Evolutionary conservation across 2,888 invertebrate genomes (phyloP), one percentile per base, ranked within the genome.

Genomic region (Vanessa cardui): DNA sequence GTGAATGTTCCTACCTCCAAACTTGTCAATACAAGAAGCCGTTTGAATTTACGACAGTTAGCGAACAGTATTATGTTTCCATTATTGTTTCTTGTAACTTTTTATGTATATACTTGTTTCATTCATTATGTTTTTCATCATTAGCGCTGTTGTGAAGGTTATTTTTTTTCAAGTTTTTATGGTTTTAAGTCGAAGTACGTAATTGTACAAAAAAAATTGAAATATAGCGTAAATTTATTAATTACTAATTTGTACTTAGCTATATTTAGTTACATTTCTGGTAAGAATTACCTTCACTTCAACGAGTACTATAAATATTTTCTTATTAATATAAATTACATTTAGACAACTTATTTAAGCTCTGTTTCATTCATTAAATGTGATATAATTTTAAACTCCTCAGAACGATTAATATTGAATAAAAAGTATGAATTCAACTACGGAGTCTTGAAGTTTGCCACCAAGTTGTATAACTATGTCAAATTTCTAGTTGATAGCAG

Each of bases 1-100:
- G 74, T 76, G 77, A 76, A 74, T 72, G 73, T 73, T 69, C 73
- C 61, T 71, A 73, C 67, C 62, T 70, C 65, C 66, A 70, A 75
- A 72, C 68, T 74, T 74, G 72, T 74, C 74, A 75, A 75, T 74
- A 71, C 74, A 74, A 76, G 74, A 71, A 72, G 74, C 73, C 72
- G 64, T 72, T 73, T 72, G 68, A 74, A 77, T 77, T 77, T 75
- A 76, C 74, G 73, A 71, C 68, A 71, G 72, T 68, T 71, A 64
- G 52, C 68, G 65, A 70, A 70, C 65, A 61, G 62, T 68, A 49
- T 69, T 61, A 74, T 68, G 59, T 71, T 74, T 68, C 58, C 58
- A 12, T 39, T 39, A 39, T 39, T 12, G 39, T 12, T 39, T 39
- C 39, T 61, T 69, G 56, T 68, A 39, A 21, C 62, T 56, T 56